Evolutionary conservation across 2,797 vertebrate genomes (phyloP), one percentile per base, ranked within the genome.

Genomic region (Sebastes reedi): DNA sequence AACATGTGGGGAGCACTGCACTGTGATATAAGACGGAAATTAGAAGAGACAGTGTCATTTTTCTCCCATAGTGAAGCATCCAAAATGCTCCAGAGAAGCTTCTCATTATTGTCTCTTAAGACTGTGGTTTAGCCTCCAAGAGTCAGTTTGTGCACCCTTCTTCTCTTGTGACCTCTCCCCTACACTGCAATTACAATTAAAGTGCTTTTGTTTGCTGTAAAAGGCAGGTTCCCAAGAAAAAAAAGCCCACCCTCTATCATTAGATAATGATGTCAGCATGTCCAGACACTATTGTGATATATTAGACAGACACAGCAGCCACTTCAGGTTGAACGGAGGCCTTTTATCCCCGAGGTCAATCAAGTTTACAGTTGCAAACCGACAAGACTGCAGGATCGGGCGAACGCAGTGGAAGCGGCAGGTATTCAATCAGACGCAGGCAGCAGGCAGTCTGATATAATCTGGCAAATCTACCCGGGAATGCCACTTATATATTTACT

Each of bases 391-490:
- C 39, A 54, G 39, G 9, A 69, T 42, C 24, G 65, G 56, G 32
- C 16, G 4, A 80, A 77, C 36, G 69, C 36, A 69, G 22, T 58
- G 59, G 20, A 80, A 77, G 34, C 1, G 6, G 42, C 54, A 72
- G 64, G 50, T 14, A 61, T 78, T 74, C 66, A 56, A 5, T 65
- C 25, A 67, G 14, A 62, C 46, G 3, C 22, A 67, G 7, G 32
- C 70, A 76, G 39, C 75, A 46, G 66, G 39, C 75, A 36, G 61
- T 46, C 42, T 67, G 60, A 78, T n/a, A 70, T 27, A 61, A 72
- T 62, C 36, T 72, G 77, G 32, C 62, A 75, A 69, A 71, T 71
- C 32, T 52, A 62, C 6, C 7, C 30, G 18, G 22, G 42, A 50
- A 79, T 60, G 25, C 1, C 8, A 67, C 75, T 80, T 34, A 67